These are phyloP conservation scores for Eurosta solidaginis DNA, from an alignment of 1,140 invertebrate genomes.

Conservation along the genomic window DNA sequence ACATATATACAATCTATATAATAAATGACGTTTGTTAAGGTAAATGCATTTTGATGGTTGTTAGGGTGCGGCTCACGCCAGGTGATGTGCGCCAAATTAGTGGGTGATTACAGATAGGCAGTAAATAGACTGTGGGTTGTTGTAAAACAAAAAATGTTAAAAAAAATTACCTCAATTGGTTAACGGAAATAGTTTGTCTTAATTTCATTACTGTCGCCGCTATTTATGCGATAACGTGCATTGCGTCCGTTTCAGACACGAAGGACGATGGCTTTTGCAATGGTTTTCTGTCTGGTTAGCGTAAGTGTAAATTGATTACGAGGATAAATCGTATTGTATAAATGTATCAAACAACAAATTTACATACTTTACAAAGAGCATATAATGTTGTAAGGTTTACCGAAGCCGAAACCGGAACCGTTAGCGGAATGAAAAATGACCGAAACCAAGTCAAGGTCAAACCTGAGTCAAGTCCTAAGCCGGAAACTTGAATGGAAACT, in stretches of 20 bases:
- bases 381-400: too few relatives aligned
- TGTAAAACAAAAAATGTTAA: not conserved
- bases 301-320: not conserved
- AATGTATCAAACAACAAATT: too few relatives aligned
- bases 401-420: too few relatives aligned
- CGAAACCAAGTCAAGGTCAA: too few relatives aligned
- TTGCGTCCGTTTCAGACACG: too few relatives aligned
- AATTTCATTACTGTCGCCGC: slow-evolving; percentile 7
- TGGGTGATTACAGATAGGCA: not conserved
- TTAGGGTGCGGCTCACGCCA: not conserved
- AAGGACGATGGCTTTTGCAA: too few relatives aligned
- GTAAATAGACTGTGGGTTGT: not conserved
- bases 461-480: too few relatives aligned
- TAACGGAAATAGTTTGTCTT: slow-evolving; percentile 27
- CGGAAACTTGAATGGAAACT: too few relatives aligned
- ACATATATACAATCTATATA: not conserved
- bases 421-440: too few relatives aligned
- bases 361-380: too few relatives aligned
- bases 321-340: not conserved
- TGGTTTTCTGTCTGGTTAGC: not conserved
- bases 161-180: slow-evolving; percentile 9
- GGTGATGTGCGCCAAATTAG: not conserved
- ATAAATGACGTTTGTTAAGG: not conserved
- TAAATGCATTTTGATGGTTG: slow-evolving; percentile 1
- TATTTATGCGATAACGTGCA: not conserved